Evolutionary conservation across 2,888 invertebrate genomes (phyloP), one percentile per base, ranked within the genome.

Genomic region (Pristionchus exspectatus): DNA sequence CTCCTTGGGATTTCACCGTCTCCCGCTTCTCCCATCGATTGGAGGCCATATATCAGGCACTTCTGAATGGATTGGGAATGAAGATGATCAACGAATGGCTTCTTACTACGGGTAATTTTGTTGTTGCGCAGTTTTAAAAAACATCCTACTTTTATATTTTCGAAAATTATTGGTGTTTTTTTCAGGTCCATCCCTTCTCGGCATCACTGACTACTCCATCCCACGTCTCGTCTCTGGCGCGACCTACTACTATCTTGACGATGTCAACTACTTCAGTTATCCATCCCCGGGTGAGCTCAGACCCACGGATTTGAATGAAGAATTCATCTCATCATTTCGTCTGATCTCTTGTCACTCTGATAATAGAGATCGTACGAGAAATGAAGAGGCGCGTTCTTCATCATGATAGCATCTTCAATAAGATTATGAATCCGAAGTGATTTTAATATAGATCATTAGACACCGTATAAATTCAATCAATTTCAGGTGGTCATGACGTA

Each of bases 161-260:
- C 38, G 38, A 38, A 38, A 38, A 38, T 5, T 2, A 38, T 38
- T 38, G 38, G 38, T 38, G 38, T 38, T n/a, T 54, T n/a, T 54
- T 59, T 18, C 66, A 87, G 87, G 87, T 16, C 87, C 87, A 9
- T 87, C 87, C 54, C 88, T 88, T 4, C 27, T 90, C 2, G 87
- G 87, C 4, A 66, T 88, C 72, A 27, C 81, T 3, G 87, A 90
- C 59, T 90, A 90, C 54, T 74, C 74, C 21, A 69, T 89, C 10
- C 63, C 77, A 30, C 54, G 56, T 14, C 59, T 90, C 56, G 90
- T 85, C 18, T 30, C 56, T 63, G 30, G 90, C 18, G 77, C 90
- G 21, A 88, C 91, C n/a, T 90, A 66, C 83, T 90, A 90, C 27
- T 91, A 86, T 56, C 69, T 91, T 0, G 91, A 91, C 56, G 90